Base-by-base conservation (phyloP, 2,888 invertebrate genomes). In the Trissolcus brochymenae region DNA sequence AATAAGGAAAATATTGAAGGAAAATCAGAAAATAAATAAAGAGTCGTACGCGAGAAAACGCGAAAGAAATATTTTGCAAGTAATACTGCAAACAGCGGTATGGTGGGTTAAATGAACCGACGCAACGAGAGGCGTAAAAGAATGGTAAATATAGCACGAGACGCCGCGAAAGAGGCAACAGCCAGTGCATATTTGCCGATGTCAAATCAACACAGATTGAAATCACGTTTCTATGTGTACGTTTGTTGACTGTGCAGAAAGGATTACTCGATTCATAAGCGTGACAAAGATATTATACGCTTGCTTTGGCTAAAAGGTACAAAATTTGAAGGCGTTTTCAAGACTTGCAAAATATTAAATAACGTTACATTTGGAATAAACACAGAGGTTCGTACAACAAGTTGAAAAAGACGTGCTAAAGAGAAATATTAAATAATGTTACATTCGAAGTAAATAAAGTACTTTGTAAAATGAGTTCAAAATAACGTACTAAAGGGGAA, bases 141-240 rank as follows among this genome's bases (percentile, higher is more conserved):
- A 82, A 84, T 84, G 83, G 84, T 83, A 88, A 87, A 87, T 84
- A 87, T 81, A 85, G 81, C 65, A 73, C 75, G 67, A 66, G 72
- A 76, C 71, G 78, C 77, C 77, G 82, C 79, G 81, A 77, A 82
- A 82, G 76, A 80, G 80, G 79, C 80, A 78, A 78, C 76, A 80
- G 79, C 82, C 81, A 43, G 61, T 61, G 77, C 83, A 80, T 88
- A 83, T 88, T 88, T 88, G 84, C 82, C 82, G 80, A 84, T 86
- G 84, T 83, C 86, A 85, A 87, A 88, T 88, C 87, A 87, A 86
- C 85, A 86, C 83, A 83, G 87, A 85, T 87, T 85, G 86, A 87
- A 88, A 87, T 88, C 86, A 87, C 82, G 82, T 83, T 72, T 68
- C 55, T 78, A 41, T 65, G 74, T 77, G 65, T 74, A 56, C 66